Evolutionary conservation across 2,113 vertebrate genomes (phyloP).

Genomic region (Thamnophis sirtalis): DNA sequence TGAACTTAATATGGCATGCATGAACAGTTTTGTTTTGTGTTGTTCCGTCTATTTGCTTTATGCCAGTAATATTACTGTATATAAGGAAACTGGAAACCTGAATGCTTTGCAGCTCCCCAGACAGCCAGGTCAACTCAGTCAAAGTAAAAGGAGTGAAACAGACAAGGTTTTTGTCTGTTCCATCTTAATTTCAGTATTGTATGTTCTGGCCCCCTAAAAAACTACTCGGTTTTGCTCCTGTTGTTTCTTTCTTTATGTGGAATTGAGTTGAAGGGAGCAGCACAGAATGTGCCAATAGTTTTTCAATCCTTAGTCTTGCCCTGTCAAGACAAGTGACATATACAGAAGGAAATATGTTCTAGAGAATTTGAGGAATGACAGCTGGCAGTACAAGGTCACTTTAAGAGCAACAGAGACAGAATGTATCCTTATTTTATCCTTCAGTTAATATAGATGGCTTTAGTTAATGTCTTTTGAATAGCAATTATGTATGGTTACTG

Average conservation of each 20-base stretch:
- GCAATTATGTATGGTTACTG: neutral
- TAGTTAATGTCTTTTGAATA: neutral
- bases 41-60: neutral
- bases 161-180: neutral
- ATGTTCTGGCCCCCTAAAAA: neutral
- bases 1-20: neutral
- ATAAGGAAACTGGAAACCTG: neutral
- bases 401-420: neutral
- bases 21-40: neutral
- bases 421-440: neutral
- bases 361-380: neutral
- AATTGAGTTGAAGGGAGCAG: neutral
- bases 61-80: neutral
- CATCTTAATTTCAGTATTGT: neutral
- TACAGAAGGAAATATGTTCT: neutral
- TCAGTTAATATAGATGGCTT: neutral
- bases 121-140: neutral
- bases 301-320: neutral
- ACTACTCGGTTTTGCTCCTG: neutral
- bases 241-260: neutral
- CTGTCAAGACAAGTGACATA: neutral
- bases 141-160: neutral
- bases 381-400: neutral
- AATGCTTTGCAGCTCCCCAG: neutral
- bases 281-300: neutral